Evolutionary conservation across 2,888 invertebrate genomes (phyloP).

Genomic region (Epistrophe eligans): DNA sequence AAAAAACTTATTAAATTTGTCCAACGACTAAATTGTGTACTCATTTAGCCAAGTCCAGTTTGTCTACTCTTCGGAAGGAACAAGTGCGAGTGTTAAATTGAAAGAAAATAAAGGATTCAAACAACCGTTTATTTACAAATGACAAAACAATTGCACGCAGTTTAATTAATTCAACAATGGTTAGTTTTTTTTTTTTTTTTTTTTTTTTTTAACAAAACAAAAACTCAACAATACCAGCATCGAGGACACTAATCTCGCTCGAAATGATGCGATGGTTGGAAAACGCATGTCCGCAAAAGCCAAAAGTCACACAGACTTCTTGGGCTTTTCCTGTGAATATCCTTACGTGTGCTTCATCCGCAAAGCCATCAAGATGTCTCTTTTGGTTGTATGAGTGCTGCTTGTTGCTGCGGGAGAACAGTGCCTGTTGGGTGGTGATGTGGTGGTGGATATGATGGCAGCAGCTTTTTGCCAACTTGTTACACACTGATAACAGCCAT

Average conservation of each 20-base stretch:
- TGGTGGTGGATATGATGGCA: background rate
- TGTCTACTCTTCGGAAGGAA: background rate
- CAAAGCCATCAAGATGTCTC: conserved; percentile 32
- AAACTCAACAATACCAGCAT: conserved; percentile 57
- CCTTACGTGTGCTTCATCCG: conserved; percentile 19
- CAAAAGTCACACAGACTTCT: conserved; percentile 66
- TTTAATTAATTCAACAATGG: conserved; percentile 69
- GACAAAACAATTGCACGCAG: conserved; percentile 36
- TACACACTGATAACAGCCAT: conserved; percentile 68
- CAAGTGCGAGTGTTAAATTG: conserved; percentile 18
- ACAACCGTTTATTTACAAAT: conserved; percentile 42
- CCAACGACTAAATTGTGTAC: conserved; percentile 51
- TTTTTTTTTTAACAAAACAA: conserved; percentile 14
- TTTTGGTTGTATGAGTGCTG: conserved; percentile 35
- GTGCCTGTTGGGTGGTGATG: background rate
- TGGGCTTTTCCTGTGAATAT: conserved; percentile 56
- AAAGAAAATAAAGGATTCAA: conserved; percentile 32
- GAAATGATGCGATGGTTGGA: conserved; percentile 30
- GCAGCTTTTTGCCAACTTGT: conserved; percentile 72
- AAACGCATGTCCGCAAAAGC: conserved; percentile 74
- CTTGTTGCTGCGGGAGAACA: conserved; percentile 6
- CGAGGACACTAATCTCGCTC: conserved; percentile 53
- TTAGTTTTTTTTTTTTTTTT: background rate
- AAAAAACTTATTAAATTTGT: conserved; percentile 63
- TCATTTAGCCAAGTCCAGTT: conserved; percentile 27